Percentiles rank a stretch among this genome's conserved stretches.
These are phyloP conservation scores for Psylliodes chrysocephalus DNA, from an alignment of 2,888 invertebrate species.

Conservation along the genomic window DNA sequence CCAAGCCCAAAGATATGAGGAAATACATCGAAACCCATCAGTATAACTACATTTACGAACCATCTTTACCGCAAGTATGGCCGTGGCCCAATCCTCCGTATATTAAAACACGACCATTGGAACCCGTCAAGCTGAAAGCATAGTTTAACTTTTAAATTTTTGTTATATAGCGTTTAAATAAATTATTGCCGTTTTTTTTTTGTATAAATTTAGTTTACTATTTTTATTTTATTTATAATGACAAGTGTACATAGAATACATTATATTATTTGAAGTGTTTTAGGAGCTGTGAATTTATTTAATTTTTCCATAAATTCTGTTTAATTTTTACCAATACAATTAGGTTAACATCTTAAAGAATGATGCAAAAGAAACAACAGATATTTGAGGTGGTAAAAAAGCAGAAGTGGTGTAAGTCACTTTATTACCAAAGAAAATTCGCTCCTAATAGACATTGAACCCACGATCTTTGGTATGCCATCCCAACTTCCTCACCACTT, in stretches of 20 bases:
- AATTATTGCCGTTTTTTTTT: slow-evolving; percentile 36
- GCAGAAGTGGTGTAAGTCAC: no score
- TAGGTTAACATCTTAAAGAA: no score
- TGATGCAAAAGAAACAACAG: no score
- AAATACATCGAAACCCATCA: slow-evolving; percentile 78
- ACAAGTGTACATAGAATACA: background rate
- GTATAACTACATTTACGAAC: slow-evolving; percentile 83
- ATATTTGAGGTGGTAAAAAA: no score
- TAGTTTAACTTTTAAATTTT: slow-evolving; percentile 40
- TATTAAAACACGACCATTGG: slow-evolving; percentile 58
- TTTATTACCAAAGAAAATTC: no score
- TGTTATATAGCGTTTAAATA: slow-evolving; percentile 29
- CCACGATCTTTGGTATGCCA: no score
- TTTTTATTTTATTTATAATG: background rate
- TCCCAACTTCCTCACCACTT: no score
- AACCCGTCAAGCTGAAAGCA: slow-evolving; percentile 56
- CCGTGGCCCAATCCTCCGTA: slow-evolving; percentile 66
- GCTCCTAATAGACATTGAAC: no score
- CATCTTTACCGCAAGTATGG: slow-evolving; percentile 79
- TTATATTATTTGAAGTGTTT: background rate
- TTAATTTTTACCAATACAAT: no score
- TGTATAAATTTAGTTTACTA: slow-evolving; percentile 2
- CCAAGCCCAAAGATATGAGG: slow-evolving; percentile 81
- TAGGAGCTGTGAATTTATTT: background rate
- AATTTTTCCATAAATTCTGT: no score